Evolutionary conservation across 1,140 invertebrate species (phyloP).

Genomic region (honey bee (Apis mellifera)): Amel_HAv3.1 CM009944.2:7296501-7297000

Average conservation of each 20-base stretch:
- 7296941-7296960: slow-evolving; percentile 7
- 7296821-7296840: neutral
- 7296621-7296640: no score
- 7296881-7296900: neutral
- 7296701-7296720: neutral
- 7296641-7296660: neutral
- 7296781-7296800: neutral
- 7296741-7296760: neutral
- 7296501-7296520: neutral
- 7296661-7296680: neutral
- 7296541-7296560: neutral
- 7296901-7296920: slow-evolving; percentile 11
- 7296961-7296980: neutral
- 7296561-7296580: neutral
- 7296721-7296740: neutral
- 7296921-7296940: slow-evolving; percentile 20
- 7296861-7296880: slow-evolving; percentile 20
- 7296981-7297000: slow-evolving; percentile 13
- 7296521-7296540: neutral
- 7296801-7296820: neutral
- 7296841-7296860: neutral
- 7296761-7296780: neutral
- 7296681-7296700: neutral
- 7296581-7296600: neutral
- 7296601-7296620: no score